Evolutionary conservation across 2,797 vertebrate species (phyloP).

Genomic region (Myripristis jacobus): DNA sequence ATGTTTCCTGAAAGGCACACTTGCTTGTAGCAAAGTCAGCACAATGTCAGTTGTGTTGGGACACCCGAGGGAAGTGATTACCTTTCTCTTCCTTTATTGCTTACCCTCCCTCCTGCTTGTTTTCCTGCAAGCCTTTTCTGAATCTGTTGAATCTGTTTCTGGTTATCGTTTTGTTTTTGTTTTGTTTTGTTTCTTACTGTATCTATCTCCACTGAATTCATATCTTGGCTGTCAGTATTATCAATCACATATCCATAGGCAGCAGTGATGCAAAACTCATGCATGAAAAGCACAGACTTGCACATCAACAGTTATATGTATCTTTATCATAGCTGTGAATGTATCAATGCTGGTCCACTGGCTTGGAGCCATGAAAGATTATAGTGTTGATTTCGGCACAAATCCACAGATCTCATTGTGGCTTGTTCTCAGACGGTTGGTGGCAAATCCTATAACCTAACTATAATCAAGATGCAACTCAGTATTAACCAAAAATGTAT

Average conservation of each 20-base stretch:
- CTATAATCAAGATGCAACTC: conserved; percentile 16
- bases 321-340: conserved; percentile 69
- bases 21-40: conserved; percentile 40
- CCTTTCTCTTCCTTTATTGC: conserved; percentile 15
- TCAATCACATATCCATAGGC: conserved; percentile 43
- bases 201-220: conserved; percentile 17
- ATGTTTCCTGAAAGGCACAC: conserved; percentile 59
- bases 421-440: conserved; percentile 34
- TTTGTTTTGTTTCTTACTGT: conserved; percentile 28
- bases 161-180: conserved; percentile 12
- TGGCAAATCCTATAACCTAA: conserved; percentile 17
- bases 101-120: conserved; percentile 14
- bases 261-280: conserved; percentile 56
- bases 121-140: conserved; percentile 40
- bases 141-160: background rate
- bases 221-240: conserved; percentile 41
- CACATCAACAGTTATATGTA: conserved; percentile 48
- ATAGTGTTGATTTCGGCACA: conserved; percentile 4
- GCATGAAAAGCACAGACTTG: conserved; percentile 63
- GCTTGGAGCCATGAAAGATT: conserved; percentile 21
- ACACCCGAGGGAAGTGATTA: conserved; percentile 14
- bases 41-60: conserved; percentile 14
- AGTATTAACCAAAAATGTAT: conserved; percentile 1
- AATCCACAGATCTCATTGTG: conserved; percentile 34
- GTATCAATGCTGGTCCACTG: conserved; percentile 44